Base-by-base conservation (phyloP, 2,888 invertebrate genomes). In the Neoaliturus tenellus region DNA sequence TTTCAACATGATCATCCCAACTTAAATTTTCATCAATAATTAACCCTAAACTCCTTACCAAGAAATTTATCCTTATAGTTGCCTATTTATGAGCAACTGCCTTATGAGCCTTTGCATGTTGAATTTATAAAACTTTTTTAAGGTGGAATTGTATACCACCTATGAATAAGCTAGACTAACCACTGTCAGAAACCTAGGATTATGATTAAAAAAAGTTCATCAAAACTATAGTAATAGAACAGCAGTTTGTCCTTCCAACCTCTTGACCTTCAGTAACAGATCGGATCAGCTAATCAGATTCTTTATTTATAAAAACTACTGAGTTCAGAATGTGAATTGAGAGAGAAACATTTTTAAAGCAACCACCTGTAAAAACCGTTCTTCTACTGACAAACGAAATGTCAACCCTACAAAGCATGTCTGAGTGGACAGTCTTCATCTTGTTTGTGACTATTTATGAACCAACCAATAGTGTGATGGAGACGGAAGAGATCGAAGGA, bases 281-380 rank as follows among this genome's bases (percentile, higher is more conserved):
- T 62, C 31, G 62, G 62, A 62, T 62, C 62, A 28, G 20, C 25
- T 62, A 31, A 62, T 62, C 20, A 14, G 62, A 62, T 62, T 62
- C 1, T 55, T 31, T 14, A 62, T 20, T 51, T 62, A 14, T 28
- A 28, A 62, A 28, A 12, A 62, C 62, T 23, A 12, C 55, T 55
- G 25, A 23, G 6, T 20, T 14, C 62, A 62, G 62, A 62, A 62
- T 62, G 62, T 28, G 28, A 28, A 12, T 62, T 31, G 4, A 12
- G 8, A 12, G 8, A 28, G 2, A 62, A 62, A 62, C 28, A 14
- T 3, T 51, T 51, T 23, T 10, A 2, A 51, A 48, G n/a, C n/a
- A 44, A 10, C 23, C 5, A 5, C 23, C 23, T 6, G 51, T 51
- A 23, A 23, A 62, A 62, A 62, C 28, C 10, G 4, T 5, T 62